phyloP scores from a whole-genome alignment of 2,888 invertebrate genomes.

The Eupithecia insigniata region DNA sequence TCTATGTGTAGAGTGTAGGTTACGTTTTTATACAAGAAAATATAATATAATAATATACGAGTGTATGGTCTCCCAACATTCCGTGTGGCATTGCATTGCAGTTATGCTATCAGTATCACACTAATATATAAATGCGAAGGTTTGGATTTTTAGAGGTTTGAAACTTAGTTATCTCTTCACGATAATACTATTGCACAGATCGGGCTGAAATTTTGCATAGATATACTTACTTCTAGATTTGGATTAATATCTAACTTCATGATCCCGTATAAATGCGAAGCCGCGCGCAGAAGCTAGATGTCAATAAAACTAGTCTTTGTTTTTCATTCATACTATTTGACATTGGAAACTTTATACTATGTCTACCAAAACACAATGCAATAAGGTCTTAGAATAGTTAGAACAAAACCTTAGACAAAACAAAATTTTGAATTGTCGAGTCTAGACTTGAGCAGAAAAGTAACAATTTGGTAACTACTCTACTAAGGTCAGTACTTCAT shows the following conservation, averaged over 20 bases:
- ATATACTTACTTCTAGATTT: no score
- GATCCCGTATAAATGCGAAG: neutral
- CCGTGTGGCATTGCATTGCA: neutral
- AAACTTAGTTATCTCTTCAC: neutral
- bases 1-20: no score
- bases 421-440: slow-evolving; percentile 35
- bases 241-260: no score
- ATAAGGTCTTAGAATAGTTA: slow-evolving; percentile 1
- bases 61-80: neutral
- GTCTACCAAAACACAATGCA: slow-evolving; percentile 15
- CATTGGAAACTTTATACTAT: slow-evolving; percentile 13
- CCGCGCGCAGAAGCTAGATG: neutral
- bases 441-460: neutral
- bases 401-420: slow-evolving; percentile 49
- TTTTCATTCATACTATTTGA: slow-evolving; percentile 10
- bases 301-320: neutral
- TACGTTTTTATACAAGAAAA: neutral
- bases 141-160: neutral
- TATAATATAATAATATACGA: neutral
- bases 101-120: neutral
- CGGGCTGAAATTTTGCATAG: no score
- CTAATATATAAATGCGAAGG: neutral
- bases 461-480: neutral
- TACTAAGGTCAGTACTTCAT: neutral
- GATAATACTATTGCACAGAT: neutral